phyloP scores from a whole-genome alignment of 2,113 vertebrate genomes.

The Pycnonotus jocosus region DNA sequence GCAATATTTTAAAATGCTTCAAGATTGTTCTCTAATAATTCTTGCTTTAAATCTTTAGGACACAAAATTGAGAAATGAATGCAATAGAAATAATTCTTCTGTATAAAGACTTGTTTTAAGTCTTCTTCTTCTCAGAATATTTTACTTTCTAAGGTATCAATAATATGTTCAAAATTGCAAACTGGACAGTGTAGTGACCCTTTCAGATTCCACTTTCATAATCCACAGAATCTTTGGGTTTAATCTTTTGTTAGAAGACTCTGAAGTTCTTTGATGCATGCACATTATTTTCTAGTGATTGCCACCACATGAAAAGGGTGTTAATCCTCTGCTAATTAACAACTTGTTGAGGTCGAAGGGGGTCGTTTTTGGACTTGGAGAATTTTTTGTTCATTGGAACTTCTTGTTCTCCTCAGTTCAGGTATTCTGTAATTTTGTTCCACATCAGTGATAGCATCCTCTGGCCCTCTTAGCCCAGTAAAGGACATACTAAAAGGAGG shows the following conservation, averaged over 20 bases:
- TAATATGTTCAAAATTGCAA: not conserved
- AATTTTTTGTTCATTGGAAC: slow-evolving; percentile 26
- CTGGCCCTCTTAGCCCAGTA: not conserved
- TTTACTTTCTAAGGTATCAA: not conserved
- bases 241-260: slow-evolving; percentile 1
- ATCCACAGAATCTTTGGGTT: not conserved
- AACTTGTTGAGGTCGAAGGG: not conserved
- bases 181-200: not conserved
- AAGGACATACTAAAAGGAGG: not conserved
- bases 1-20: not conserved
- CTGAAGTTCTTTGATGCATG: not conserved
- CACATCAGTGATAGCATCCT: not conserved
- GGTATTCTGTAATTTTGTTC: not conserved
- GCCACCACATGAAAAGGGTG: slow-evolving; percentile 1
- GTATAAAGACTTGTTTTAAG: not conserved
- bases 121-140: not conserved
- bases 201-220: not conserved
- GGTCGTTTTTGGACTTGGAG: slow-evolving; percentile 8
- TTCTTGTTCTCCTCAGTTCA: not conserved
- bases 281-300: slow-evolving; percentile 37
- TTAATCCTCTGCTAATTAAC: slow-evolving; percentile 55
- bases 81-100: not conserved
- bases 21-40: not conserved
- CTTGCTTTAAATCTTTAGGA: not conserved
- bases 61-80: not conserved